Base-by-base conservation (phyloP, 1,140 invertebrate genomes). In the Drosophila kikkawai region DNA sequence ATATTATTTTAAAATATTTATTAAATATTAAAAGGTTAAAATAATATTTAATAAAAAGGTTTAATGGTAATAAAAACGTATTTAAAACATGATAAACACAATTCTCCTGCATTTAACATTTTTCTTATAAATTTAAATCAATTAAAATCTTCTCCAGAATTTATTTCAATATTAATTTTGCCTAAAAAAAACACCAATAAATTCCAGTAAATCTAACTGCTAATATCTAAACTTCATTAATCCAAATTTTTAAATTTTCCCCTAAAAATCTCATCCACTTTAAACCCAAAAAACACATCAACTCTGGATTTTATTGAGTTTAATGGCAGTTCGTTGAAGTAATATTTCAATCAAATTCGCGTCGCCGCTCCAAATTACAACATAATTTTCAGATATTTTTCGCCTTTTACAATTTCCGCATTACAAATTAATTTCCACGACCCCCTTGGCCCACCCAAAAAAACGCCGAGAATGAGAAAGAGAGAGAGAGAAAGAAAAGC, bases 391-490 rank as follows among this genome's bases (percentile, higher is more conserved):
- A 50, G 45, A 73, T 73, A 55, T 73, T 73, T 73, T 73, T 37
- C 36, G 67, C 69, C 45, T 84, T 76, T 70, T 51, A 70, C 77
- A 84, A 83, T 85, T 84, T 84, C 82, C 81, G 77, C 55, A 77
- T 84, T 84, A 69, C 50, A 85, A 85, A 86, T 85, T 81, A 85
- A 85, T 86, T 85, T 85, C 51, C 47, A 51, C 69, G 53, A 58
- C 63, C 63, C 47, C 13, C 45, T 9, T 9, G 12, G 4, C 26
- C 32, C 39, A 36, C 32, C 29, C 41, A 5, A 13, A 13, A 29
- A 15, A 36, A 36, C 26, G 5, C 4, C 9, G 32, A 13, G 6
- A 26, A 26, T 6, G 26, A 26, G 11, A n/a, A 4, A 39, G 17
- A 26, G 22, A 22, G 11, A 9, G 3, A n/a, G 4, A 13, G 11